Percentiles rank a stretch among this genome's conserved stretches.
phyloP scores from a whole-genome alignment of 2,797 vertebrate species.

The Danio aesculapii region DNA sequence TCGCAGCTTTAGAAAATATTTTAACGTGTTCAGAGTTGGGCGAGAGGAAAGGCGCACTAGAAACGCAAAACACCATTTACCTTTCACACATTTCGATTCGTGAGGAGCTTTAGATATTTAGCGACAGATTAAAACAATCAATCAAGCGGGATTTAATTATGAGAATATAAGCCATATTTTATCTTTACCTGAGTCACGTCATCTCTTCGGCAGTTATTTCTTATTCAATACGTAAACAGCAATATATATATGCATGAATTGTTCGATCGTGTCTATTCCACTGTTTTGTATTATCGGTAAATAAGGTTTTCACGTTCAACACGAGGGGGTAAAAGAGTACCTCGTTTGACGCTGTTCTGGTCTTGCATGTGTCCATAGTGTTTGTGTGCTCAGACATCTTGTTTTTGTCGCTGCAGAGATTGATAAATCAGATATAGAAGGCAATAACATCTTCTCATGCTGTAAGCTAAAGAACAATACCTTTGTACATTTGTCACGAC shows the following conservation, averaged over 20 bases:
- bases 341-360: constrained; percentile 21
- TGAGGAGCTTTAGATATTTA: constrained; percentile 75
- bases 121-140: constrained; percentile 61
- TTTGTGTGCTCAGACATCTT: constrained; percentile 33
- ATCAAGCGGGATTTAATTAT: constrained; percentile 67
- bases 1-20: constrained; percentile 41
- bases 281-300: constrained; percentile 50
- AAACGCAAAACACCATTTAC: constrained; percentile 30
- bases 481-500: constrained; percentile 17
- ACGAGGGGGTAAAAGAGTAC: neutral
- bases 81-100: constrained; percentile 51
- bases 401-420: constrained; percentile 32
- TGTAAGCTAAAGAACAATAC: constrained; percentile 13
- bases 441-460: constrained; percentile 49
- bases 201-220: constrained; percentile 69
- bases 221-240: constrained; percentile 65
- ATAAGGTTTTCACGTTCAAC: neutral
- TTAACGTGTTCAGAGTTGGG: constrained; percentile 41
- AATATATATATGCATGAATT: constrained; percentile 67
- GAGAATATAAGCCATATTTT: constrained; percentile 85
- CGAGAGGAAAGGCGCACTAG: constrained; percentile 49
- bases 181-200: constrained; percentile 72
- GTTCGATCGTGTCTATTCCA: constrained; percentile 52
- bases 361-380: constrained; percentile 55
- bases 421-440: constrained; percentile 25